Evolutionary conservation across 1,140 invertebrate genomes (phyloP), one percentile per base, ranked within the genome.

Genomic region (Bombus pyrosoma): DNA sequence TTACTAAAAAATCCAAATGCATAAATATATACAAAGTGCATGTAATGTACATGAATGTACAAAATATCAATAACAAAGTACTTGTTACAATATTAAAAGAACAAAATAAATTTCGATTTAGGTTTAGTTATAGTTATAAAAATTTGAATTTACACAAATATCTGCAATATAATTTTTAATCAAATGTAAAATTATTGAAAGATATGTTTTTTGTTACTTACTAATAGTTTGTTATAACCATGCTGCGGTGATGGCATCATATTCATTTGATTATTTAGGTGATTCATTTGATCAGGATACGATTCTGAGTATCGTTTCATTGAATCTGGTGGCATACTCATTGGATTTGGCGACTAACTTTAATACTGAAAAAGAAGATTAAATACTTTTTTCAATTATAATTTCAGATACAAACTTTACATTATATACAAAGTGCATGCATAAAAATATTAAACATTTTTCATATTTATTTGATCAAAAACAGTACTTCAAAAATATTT

Each of bases 231-330:
- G 15, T 66, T 66, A 32, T 66, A 66, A 15, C 64, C 32, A 3
- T 32, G 83, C 28, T 41, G 77, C 0, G 73, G 53, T 18, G 77
- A 39, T 39, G 66, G 77, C 83, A 85, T 85, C 39, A 53, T 91
- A 74, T 93, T 94, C 41, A 94, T 92, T 28, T 41, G 71, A 73
- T 73, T 73, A 22, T n/a, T 59, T 41, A 53, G 1, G 43, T 95
- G 95, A 18, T 76, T 62, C 34, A 76, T 76, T 43, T 34, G 73
- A 37, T 69, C 34, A 25, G 66, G 93, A 90, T 94, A 94, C 57
- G 91, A 71, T 66, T 87, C 86, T 8, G 93, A 93, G 88, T 94
- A 95, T 87, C 92, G 66, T 69, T 34, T 75, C 47, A 22, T 47
- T 22, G 72, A 69, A 69, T 69, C 41, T 34, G 72, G 39, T 47